These are phyloP conservation scores for Petrocephalus schoutedeni DNA, from an alignment of 2,797 vertebrate genomes.

Conservation along the genomic window DNA sequence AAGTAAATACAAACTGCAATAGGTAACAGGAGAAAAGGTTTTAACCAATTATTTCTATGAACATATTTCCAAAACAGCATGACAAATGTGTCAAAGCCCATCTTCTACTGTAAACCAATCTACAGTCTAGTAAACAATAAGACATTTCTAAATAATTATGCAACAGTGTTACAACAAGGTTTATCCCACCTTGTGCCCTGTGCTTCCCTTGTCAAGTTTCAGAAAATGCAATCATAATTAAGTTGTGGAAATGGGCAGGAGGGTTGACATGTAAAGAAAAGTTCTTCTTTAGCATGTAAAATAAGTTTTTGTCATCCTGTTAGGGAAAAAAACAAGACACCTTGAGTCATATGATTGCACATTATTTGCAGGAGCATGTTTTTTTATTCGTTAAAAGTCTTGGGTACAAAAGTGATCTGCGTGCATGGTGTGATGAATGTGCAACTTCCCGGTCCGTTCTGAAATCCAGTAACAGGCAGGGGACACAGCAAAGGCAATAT, in stretches of 20 bases:
- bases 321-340: not conserved
- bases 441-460: not conserved
- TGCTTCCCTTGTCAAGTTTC: not conserved
- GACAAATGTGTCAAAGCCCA: not conserved
- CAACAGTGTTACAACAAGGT: not conserved
- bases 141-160: not conserved
- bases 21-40: not conserved
- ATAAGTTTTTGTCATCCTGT: not conserved
- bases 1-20: not conserved
- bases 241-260: not conserved
- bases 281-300: not conserved
- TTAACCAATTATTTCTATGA: not conserved
- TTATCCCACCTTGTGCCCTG: not conserved
- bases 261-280: not conserved
- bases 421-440: not conserved
- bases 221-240: not conserved
- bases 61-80: not conserved
- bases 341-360: not conserved
- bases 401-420: not conserved
- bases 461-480: not conserved
- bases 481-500: not conserved
- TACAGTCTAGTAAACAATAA: not conserved
- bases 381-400: not conserved
- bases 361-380: not conserved
- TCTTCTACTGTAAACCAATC: not conserved